Conservation (phyloP, 1,140 invertebrate species). For the Phthorimaea operculella region DNA sequence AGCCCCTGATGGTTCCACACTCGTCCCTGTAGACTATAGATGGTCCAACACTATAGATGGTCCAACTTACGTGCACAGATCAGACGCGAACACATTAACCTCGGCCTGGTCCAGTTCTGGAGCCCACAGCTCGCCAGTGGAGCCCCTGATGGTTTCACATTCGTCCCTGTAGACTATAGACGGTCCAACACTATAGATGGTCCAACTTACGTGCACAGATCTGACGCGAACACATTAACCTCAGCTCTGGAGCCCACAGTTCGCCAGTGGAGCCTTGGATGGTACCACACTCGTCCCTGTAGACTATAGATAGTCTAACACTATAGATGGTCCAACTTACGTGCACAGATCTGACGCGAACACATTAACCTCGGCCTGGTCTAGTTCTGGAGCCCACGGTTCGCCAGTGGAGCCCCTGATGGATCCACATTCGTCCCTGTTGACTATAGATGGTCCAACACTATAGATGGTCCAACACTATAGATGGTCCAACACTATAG, state of each 20-base stretch:
- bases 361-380: constrained; percentile 68
- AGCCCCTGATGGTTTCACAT: constrained; percentile 76
- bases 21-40: constrained; percentile 64
- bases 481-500: no score
- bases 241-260: constrained; percentile 77
- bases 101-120: constrained; percentile 69
- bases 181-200: no score
- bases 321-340: no score
- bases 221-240: constrained; percentile 74
- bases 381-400: constrained; percentile 76
- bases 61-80: constrained; percentile 74
- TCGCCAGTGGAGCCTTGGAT: constrained; percentile 81
- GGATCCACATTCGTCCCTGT: constrained; percentile 69
- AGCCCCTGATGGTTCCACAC: constrained; percentile 76
- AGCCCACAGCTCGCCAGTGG: constrained; percentile 82
- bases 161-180: constrained; percentile 64
- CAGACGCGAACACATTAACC: constrained; percentile 74
- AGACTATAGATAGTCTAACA: no score
- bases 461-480: no score
- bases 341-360: constrained; percentile 80
- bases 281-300: constrained; percentile 69
- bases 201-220: constrained; percentile 74
- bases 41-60: no score
- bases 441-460: no score
- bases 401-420: constrained; percentile 81